Base-by-base conservation (phyloP, 2,888 invertebrate species). In the Scaptomyza parva region DNA sequence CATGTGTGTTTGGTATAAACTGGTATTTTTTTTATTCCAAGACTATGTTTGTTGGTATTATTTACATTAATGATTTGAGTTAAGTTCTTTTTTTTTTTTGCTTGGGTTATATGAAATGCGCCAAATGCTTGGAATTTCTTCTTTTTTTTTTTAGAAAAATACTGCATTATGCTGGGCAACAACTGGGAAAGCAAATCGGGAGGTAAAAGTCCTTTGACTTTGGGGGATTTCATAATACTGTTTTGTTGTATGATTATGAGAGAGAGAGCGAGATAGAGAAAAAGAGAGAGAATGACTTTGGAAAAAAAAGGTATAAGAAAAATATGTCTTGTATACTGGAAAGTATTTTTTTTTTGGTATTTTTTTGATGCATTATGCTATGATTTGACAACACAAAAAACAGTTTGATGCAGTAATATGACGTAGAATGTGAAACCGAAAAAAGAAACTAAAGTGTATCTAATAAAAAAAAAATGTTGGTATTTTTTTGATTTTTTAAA, bases 51-150 rank as follows among this genome's bases (percentile, higher is more conserved):
- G 62, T 45, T 50, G 18, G 22, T 53, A 62, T 69, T 79, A 86
- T 86, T 86, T 83, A 77, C 74, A 75, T 72, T 55, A 67, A 70
- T 78, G 67, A 51, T 43, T 75, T 14, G 35, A 57, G 64, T 70
- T 69, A 62, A 70, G 74, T 76, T 73, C n/a, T n/a, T 35, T 14
- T 35, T 33, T 35, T 33, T 35, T 30, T 30, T 28, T 9, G 12
- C n/a, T 76, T 62, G 58, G 60, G 50, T 53, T 52, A 35, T 62
- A 53, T 70, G 52, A 33, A 55, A 47, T 58, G 45, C 28, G 22
- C 63, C 41, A 41, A 63, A 64, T 65, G 45, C 35, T 12, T 47
- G 41, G 48, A 52, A 48, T 57, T 45, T 52, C 17, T 61, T 28
- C 58, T 40, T 4, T 35, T 41, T 24, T 28, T 24, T 22, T 55